Evolutionary conservation across 1,140 invertebrate genomes (phyloP).

Genomic region (Drosophila ironensis): DNA sequence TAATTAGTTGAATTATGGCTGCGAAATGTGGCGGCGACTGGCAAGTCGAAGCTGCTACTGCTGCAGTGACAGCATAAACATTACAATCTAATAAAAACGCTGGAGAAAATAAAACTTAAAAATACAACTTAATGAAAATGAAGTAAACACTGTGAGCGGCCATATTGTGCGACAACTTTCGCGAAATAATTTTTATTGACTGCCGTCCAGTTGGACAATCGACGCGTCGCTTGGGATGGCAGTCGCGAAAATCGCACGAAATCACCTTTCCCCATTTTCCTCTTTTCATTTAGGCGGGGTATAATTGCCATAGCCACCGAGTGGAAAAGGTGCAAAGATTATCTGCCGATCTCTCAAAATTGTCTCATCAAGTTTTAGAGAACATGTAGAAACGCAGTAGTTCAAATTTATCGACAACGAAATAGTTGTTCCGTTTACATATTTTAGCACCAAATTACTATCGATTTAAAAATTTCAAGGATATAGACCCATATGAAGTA

Average conservation of each 20-base stretch:
- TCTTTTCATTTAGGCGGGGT: slow-evolving; percentile 4
- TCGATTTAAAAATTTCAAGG: no score
- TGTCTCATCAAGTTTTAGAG: no score
- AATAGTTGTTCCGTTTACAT: no score
- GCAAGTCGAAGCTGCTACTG: slow-evolving; percentile 1
- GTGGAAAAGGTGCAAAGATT: no score
- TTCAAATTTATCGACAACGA: no score
- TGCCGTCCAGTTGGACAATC: slow-evolving; percentile 47
- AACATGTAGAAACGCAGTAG: no score
- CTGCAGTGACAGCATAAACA: slow-evolving; percentile 26
- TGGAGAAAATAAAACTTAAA: slow-evolving; percentile 53
- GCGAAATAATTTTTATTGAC: slow-evolving; percentile 77
- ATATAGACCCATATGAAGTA: no score
- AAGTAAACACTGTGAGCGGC: slow-evolving; percentile 60
- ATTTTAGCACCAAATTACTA: no score
- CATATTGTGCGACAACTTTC: slow-evolving; percentile 79
- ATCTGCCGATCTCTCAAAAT: no score
- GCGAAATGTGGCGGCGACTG: slow-evolving; percentile 67
- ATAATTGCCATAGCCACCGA: no score
- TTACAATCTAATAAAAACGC: slow-evolving; percentile 64
- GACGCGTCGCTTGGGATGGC: slow-evolving; percentile 24
- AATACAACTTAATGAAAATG: slow-evolving; percentile 71
- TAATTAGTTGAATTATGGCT: slow-evolving; percentile 80
- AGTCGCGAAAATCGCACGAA: slow-evolving; percentile 52
- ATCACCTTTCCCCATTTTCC: slow-evolving; percentile 59